Base-by-base conservation (phyloP, 2,888 invertebrate species). In the Chaitophorus viminalis region DNA sequence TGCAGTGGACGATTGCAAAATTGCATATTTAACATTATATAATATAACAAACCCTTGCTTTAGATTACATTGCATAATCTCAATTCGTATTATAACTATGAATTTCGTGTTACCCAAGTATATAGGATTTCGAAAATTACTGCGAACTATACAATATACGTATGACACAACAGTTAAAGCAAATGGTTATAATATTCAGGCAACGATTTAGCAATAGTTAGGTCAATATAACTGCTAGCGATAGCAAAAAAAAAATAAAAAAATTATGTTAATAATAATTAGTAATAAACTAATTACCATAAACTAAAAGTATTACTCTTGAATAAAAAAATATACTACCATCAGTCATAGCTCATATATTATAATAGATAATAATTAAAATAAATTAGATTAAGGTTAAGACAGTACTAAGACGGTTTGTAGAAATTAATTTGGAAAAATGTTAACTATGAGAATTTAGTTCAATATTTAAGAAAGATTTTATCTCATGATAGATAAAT, bases 111-210 rank as follows among this genome's bases (percentile, higher is more conserved):
- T 76, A 65, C 46, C 76, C 76, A 84, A 76, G 65, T 74, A 76
- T 39, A 65, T 65, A 65, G 84, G n/a, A n/a, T 84, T 84, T 84
- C 83, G 76, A 76, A 84, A 76, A 76, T 52, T 46, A 76, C 29
- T 31, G 65, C 39, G 21, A 84, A 75, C 60, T 75, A 60, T 83
- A 83, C 60, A 39, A 75, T 75, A 83, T 75, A 83, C 31, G 31
- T 9, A 29, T 83, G 83, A 75, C 74, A 83, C 75, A 75, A 83
- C 46, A 65, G 75, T 75, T 21, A 65, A 76, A 76, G 39, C 31
- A 76, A 76, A 76, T 54, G 31, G 25, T 46, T 75, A n/a, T n/a
- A 25, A 75, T 39, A 25, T 9, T 33, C 33, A 18, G 46, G 18
- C n/a, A 3, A 39, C 54, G 11, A 29, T 83, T 83, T 83, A 75